Evolutionary conservation across 2,113 vertebrate genomes (phyloP).

Genomic region (Ursus arctos): DNA sequence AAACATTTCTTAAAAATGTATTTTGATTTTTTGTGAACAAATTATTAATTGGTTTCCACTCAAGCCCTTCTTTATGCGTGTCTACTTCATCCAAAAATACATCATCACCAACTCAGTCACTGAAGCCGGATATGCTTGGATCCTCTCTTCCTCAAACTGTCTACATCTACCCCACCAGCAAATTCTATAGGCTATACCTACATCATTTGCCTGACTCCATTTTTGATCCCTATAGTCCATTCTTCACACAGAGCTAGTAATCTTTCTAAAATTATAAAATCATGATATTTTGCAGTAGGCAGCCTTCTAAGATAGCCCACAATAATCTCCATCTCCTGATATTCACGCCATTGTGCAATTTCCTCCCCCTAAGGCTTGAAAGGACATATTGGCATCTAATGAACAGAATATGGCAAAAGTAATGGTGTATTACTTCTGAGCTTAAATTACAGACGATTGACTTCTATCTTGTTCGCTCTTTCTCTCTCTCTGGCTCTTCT

Average conservation of each 20-base stretch:
- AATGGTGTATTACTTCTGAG: background rate
- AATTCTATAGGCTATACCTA: background rate
- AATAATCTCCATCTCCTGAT: background rate
- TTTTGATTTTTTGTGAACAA: slow-evolving; percentile 28
- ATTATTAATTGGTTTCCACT: background rate
- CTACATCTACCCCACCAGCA: background rate
- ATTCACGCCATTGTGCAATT: background rate
- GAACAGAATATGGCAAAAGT: background rate
- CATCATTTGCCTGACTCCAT: background rate
- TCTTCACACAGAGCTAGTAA: background rate
- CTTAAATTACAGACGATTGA: background rate
- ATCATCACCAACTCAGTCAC: background rate
- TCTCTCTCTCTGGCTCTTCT: background rate
- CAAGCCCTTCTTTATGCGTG: background rate
- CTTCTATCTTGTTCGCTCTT: background rate
- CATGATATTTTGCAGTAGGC: background rate
- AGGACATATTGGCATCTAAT: background rate
- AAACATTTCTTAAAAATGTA: background rate
- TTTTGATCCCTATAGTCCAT: background rate
- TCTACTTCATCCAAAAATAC: background rate
- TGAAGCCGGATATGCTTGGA: background rate
- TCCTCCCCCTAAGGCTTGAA: background rate
- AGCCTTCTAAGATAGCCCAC: background rate
- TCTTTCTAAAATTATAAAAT: background rate
- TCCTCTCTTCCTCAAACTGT: background rate